These are phyloP conservation scores for Crypturellus undulatus DNA, from an alignment of 2,113 vertebrate genomes.

Conservation along the genomic window DNA sequence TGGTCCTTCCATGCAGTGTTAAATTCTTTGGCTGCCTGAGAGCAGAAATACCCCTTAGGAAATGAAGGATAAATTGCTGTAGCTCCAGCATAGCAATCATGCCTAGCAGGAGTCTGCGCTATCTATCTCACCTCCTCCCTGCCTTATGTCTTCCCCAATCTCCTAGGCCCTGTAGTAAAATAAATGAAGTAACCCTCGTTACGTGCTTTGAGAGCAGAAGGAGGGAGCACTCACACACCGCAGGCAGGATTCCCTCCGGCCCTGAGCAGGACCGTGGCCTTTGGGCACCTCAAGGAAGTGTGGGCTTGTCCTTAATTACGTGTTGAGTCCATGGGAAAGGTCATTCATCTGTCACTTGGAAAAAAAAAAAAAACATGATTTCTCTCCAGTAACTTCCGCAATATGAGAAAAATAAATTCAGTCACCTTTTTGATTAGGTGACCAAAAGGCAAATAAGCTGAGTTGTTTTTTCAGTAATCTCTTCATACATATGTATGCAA, in stretches of 20 bases:
- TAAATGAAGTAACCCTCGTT: not conserved
- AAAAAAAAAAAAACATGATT: not conserved
- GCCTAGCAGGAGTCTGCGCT: not conserved
- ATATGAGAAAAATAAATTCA: not conserved
- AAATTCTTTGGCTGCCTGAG: not conserved
- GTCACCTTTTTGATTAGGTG: conserved; percentile 48
- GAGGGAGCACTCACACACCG: not conserved
- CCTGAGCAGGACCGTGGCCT: not conserved
- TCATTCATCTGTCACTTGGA: not conserved
- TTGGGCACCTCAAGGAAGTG: not conserved
- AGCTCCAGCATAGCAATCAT: not conserved
- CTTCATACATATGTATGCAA: conserved; percentile 55
- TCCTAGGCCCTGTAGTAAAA: not conserved
- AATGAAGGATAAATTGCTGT: not conserved
- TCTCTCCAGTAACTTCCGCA: not conserved
- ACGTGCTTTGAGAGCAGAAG: not conserved
- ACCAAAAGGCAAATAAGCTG: conserved; percentile 43
- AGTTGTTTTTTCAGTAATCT: not conserved
- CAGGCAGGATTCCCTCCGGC: not conserved
- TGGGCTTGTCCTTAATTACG: not conserved
- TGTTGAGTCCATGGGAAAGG: not conserved
- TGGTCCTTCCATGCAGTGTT: not conserved
- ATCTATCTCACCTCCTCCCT: not conserved
- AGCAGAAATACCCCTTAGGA: not conserved
- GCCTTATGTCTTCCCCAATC: not conserved